Conservation (phyloP, 1,140 invertebrate genomes). For the Bacillus rossius region DNA sequence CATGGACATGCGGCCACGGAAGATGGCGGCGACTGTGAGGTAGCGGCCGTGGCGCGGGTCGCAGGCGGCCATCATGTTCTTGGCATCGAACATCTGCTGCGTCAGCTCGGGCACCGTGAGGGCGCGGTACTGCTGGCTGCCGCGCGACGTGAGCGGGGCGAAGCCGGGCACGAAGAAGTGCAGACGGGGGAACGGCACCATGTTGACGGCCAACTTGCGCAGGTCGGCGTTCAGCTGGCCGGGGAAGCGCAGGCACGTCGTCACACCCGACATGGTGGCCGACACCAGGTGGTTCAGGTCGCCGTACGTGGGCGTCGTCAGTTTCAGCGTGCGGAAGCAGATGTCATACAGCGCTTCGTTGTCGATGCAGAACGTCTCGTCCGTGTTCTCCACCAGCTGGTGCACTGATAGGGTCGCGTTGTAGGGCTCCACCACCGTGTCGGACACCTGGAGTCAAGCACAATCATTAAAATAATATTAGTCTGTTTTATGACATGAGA, state of each 20-base stretch:
- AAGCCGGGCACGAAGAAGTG: no score
- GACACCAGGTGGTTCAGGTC: no score
- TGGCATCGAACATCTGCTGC: no score
- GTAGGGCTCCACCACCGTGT: constrained; percentile 87
- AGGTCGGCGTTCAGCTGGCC: constrained; percentile 83
- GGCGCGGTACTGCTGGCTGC: no score
- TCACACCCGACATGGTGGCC: constrained; percentile 89
- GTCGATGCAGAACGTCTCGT: constrained; percentile 85
- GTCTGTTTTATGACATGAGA: constrained; percentile 30
- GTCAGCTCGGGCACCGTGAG: no score
- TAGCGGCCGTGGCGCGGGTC: no score
- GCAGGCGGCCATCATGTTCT: no score
- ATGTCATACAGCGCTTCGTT: constrained; percentile 92
- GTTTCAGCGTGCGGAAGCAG: constrained; percentile 85
- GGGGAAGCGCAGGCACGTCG: constrained; percentile 73
- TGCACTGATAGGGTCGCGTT: constrained; percentile 87
- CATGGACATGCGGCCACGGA: constrained; percentile 95
- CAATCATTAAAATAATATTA: no score
- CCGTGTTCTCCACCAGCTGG: constrained; percentile 84
- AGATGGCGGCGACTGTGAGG: no score
- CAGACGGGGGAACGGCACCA: constrained; percentile 84
- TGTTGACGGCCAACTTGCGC: constrained; percentile 80
- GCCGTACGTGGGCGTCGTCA: no score
- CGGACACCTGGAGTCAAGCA: no score
- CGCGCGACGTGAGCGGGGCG: no score